Evolutionary conservation across 2,113 vertebrate genomes (phyloP).

Genomic region (Gallinago media): DNA sequence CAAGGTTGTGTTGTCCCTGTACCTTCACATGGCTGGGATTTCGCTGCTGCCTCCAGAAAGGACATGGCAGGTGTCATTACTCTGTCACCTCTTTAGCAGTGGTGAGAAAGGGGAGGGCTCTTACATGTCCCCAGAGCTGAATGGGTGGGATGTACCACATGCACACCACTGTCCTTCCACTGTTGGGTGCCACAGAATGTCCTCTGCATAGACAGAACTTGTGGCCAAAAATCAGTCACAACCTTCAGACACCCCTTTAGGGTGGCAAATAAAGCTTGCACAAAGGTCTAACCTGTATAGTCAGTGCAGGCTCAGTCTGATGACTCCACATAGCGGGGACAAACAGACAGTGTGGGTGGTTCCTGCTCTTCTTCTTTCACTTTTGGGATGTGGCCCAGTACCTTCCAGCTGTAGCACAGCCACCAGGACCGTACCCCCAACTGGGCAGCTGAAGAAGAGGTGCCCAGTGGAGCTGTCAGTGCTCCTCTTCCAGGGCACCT

Average conservation of each 20-base stretch:
- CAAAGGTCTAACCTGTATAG: background rate
- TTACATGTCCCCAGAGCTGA: background rate
- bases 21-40: background rate
- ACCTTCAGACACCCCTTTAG: background rate
- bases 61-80: background rate
- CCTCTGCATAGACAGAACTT: background rate
- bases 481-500: background rate
- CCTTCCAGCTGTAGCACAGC: background rate
- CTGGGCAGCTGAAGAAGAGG: background rate
- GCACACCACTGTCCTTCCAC: background rate
- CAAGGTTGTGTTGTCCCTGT: background rate
- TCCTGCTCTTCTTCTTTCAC: background rate
- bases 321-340: background rate
- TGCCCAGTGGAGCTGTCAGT: fast-evolving
- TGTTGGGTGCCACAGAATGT: background rate
- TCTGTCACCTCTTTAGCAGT: background rate
- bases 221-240: background rate
- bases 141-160: background rate
- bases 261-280: background rate
- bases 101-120: background rate
- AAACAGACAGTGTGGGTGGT: background rate
- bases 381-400: background rate
- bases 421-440: background rate
- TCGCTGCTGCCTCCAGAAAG: background rate
- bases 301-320: fast-evolving